phyloP scores from a whole-genome alignment of 2,888 invertebrate species.

The Ormyrus rosae region DNA sequence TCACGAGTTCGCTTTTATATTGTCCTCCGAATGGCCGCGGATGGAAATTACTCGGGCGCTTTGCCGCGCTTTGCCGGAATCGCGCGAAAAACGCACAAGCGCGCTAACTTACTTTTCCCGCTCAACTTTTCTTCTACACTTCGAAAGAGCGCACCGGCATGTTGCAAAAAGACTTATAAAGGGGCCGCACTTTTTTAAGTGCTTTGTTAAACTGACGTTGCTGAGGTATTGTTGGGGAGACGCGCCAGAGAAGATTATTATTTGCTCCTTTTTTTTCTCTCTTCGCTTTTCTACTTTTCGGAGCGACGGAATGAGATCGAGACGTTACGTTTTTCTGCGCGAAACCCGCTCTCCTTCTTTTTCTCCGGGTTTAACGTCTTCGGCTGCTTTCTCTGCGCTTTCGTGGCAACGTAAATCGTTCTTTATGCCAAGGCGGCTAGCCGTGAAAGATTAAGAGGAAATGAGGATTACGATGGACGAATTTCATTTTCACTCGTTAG shows the following conservation, averaged over 20 bases:
- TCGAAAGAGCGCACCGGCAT: background rate
- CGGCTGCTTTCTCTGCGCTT: conserved; percentile 6
- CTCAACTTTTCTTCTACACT: conserved; percentile 29
- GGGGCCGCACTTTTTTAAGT: conserved; percentile 24
- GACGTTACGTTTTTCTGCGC: background rate
- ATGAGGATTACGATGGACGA: conserved; percentile 1
- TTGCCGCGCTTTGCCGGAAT: conserved; percentile 25
- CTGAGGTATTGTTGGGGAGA: conserved; percentile 28
- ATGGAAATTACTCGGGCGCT: conserved; percentile 54
- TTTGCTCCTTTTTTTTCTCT: background rate
- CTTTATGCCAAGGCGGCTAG: background rate
- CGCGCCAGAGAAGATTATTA: conserved; percentile 23
- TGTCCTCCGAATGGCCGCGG: background rate
- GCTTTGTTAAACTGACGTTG: conserved; percentile 38
- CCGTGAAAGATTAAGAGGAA: conserved; percentile 20
- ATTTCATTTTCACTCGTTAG: conserved; percentile 12
- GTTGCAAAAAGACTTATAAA: conserved; percentile 7
- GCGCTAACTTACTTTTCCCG: conserved; percentile 44
- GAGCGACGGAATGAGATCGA: conserved; percentile 6
- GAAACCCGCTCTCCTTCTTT: background rate
- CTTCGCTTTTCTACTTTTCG: conserved; percentile 7
- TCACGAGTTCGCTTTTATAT: background rate
- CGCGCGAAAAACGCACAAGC: conserved; percentile 26
- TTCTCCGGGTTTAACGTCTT: conserved; percentile 1
- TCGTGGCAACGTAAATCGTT: conserved; percentile 23